Base-by-base conservation (phyloP, 2,888 invertebrate genomes). In the Tenthredo amoena region DNA sequence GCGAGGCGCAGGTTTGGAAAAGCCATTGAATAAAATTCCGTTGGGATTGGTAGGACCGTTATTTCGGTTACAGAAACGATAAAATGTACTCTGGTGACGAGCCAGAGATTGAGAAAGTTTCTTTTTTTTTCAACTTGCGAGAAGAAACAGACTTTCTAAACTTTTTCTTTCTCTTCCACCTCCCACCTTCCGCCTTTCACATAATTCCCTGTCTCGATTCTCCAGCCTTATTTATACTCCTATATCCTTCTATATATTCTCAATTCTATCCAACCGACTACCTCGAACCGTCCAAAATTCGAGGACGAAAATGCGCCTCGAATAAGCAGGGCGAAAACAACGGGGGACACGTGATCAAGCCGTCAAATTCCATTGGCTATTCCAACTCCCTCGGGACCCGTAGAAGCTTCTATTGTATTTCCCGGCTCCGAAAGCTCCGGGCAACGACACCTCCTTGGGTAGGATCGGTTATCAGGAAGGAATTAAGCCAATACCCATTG, bases 371-470 rank as follows among this genome's bases (percentile, higher is more conserved):
- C 47, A 76, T 76, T 47, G 47, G 43, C 40, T 76, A 43, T 76
- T 76, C 47, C 43, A 5, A 2, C 26, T 47, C 76, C 47, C 76
- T 21, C 15, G 76, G 26, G 76, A 76, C 31, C 40, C 76, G n/a
- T 76, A 6, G 47, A 76, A 76, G 10, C 76, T 76, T 71, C 71
- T 71, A 71, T 71, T 71, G 71, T 71, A 71, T 71, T 71, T 71
- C 71, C 37, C 71, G 21, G 71, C 71, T 71, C 37, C 34, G n/a
- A 71, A 34, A 37, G 26, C 31, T 71, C 37, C 37, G 12, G 34
- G 71, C 18, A 34, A 71, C 37, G 37, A 71, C 71, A 71, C 71
- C 34, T 71, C n/a, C 71, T 71, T 31, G 71, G 71, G 71, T 34
- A 37, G 34, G 37, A 71, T 71, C 71, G 34, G 37, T 71, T 71